These are phyloP conservation scores for Cotesia chilonis DNA, from an alignment of 1,140 invertebrate species.

Conservation along the genomic window DNA sequence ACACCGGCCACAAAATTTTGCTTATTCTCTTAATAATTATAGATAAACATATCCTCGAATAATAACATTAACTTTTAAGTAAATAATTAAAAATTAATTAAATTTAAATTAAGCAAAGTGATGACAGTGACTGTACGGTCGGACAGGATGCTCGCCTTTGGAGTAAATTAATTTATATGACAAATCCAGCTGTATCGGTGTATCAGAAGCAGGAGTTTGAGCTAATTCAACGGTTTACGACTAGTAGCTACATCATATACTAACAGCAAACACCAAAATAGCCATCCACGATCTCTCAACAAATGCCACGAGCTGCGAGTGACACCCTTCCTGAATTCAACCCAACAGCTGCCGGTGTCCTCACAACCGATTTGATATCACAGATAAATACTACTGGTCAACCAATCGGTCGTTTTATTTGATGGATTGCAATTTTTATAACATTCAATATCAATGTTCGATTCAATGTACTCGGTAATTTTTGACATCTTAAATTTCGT, in stretches of 20 bases:
- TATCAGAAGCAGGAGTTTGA: constrained; percentile 56
- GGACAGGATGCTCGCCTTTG: constrained; percentile 14
- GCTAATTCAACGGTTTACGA: constrained; percentile 34
- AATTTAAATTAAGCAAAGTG: too few species aligned
- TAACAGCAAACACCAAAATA: constrained; percentile 27
- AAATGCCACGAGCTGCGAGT: constrained; percentile 33
- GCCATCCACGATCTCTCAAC: constrained; percentile 18
- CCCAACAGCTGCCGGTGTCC: constrained; percentile 22
- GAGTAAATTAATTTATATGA: constrained; percentile 57
- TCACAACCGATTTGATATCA: constrained; percentile 20
- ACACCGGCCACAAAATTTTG: too few species aligned
- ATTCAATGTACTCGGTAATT: too few species aligned
- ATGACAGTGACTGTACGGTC: neutral
- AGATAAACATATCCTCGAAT: too few species aligned
- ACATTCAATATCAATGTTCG: too few species aligned
- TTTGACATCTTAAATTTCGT: too few species aligned
- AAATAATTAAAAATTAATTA: too few species aligned
- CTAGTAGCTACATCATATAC: constrained; percentile 20
- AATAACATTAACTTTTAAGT: too few species aligned
- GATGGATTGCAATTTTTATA: constrained; percentile 14
- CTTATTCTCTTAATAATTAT: too few species aligned
- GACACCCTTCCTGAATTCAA: constrained; percentile 17
- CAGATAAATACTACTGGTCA: neutral
- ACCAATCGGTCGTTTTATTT: constrained; percentile 2
- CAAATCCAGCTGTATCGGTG: constrained; percentile 52